A percentile compares a stretch with the other conserved stretches of the same genome.
Evolutionary conservation across 2,113 vertebrate genomes (phyloP).

Genomic region (Pteronura brasiliensis): DNA sequence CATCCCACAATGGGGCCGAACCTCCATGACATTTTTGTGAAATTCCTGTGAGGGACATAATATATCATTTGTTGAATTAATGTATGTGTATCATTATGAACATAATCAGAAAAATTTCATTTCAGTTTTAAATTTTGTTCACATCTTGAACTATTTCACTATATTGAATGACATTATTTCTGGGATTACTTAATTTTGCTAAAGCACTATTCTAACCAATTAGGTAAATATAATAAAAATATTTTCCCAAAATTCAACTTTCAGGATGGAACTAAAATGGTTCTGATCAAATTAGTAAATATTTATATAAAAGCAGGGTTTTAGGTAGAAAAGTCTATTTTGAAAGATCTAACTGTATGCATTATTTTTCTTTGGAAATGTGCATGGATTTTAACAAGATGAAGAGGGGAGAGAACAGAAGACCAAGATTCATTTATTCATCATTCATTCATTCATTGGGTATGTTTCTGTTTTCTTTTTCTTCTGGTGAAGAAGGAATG

Average conservation of each 20-base stretch:
- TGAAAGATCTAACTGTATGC: background rate
- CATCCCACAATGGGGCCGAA: background rate
- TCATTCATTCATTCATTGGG: background rate
- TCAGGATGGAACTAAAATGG: background rate
- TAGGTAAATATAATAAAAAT: background rate
- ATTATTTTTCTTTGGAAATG: background rate
- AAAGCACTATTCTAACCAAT: background rate
- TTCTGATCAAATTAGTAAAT: background rate
- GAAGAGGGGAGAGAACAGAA: background rate
- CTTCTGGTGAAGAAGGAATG: background rate
- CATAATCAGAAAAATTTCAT: background rate
- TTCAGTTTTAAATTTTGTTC: background rate
- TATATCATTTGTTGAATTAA: background rate
- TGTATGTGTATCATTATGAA: background rate
- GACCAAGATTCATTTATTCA: background rate
- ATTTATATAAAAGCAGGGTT: background rate
- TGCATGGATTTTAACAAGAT: background rate
- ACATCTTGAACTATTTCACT: background rate
- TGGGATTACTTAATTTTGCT: background rate
- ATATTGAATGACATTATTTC: background rate
- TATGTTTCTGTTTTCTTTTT: background rate
- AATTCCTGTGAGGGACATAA: background rate
- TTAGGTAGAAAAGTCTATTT: background rate
- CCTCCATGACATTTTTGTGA: accelerated
- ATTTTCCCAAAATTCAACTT: background rate